phyloP scores from a whole-genome alignment of 2,888 invertebrate genomes.

The Scaptomyza parva region DNA sequence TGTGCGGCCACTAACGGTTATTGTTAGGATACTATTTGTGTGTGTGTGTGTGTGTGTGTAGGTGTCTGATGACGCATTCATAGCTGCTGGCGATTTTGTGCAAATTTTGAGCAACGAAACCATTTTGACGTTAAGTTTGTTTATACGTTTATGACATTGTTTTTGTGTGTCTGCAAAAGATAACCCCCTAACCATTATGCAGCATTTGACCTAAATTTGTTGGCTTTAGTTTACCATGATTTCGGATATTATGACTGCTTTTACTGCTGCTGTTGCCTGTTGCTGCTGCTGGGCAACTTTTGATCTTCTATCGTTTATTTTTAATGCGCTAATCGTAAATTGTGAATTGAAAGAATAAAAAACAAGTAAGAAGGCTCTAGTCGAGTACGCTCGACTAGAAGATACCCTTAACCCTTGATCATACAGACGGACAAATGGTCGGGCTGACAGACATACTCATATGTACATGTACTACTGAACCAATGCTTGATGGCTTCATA shows the following conservation, averaged over 20 bases:
- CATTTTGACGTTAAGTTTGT: slow-evolving; percentile 3
- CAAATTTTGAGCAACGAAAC: slow-evolving; percentile 50
- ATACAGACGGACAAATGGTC: no score
- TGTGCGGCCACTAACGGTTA: slow-evolving; percentile 32
- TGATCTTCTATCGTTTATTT: slow-evolving; percentile 66
- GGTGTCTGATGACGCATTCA: slow-evolving; percentile 55
- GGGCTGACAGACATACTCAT: no score
- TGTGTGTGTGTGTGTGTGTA: slow-evolving; percentile 19
- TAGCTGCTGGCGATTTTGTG: slow-evolving; percentile 6
- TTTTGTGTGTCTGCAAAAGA: slow-evolving; percentile 9
- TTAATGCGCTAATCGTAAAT: slow-evolving; percentile 77
- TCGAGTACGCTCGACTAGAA: no score
- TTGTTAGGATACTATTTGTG: slow-evolving; percentile 35
- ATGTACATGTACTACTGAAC: no score
- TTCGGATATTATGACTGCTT: slow-evolving; percentile 56
- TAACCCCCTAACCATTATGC: slow-evolving; percentile 27
- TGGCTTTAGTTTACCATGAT: slow-evolving; percentile 35
- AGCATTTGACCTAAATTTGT: slow-evolving; percentile 70
- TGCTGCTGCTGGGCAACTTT: slow-evolving; percentile 46
- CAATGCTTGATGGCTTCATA: no score
- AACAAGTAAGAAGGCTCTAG: no score
- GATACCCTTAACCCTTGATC: no score
- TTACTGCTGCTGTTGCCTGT: slow-evolving; percentile 49
- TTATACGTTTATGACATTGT: slow-evolving; percentile 40
- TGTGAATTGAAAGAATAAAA: slow-evolving; percentile 50